Evolutionary conservation across 2,888 invertebrate species (phyloP).

Genomic region (Parapristionchus giblindavisi): DNA sequence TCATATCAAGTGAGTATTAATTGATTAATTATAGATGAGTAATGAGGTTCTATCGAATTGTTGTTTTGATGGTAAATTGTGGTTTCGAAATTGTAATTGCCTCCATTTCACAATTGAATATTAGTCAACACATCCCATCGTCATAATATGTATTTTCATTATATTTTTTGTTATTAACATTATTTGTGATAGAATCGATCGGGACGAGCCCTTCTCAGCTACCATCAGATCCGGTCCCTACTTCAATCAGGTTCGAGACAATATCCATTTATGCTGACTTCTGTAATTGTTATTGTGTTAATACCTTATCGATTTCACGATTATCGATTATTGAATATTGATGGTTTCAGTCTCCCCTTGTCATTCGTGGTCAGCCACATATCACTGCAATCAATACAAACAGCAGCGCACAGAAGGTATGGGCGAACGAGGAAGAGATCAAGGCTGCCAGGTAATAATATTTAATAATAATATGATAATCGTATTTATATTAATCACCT

Average conservation of each 20-base stretch:
- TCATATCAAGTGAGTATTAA: slow-evolving; percentile 19
- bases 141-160: too few species aligned
- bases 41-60: too few species aligned
- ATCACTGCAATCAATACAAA: slow-evolving; percentile 61
- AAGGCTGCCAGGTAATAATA: slow-evolving; percentile 49
- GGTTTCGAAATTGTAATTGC: too few species aligned
- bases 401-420: too few species aligned
- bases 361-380: slow-evolving; percentile 65
- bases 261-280: background rate
- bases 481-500: background rate
- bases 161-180: too few species aligned
- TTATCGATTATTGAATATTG: background rate
- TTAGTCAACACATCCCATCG: too few species aligned
- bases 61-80: too few species aligned
- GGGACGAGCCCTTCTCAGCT: slow-evolving; percentile 58
- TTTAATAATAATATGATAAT: background rate
- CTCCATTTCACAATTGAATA: too few species aligned
- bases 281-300: background rate
- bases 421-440: slow-evolving; percentile 53
- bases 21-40: background rate
- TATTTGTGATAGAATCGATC: slow-evolving; percentile 45
- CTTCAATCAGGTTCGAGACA: slow-evolving; percentile 40
- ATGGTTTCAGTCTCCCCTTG: slow-evolving; percentile 49
- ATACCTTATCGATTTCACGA: background rate
- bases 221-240: slow-evolving; percentile 46